These are phyloP conservation scores for Epizoanthus fatuus DNA, from an alignment of 92 coral and sea anemone genomes.

Conservation along the genomic window DNA sequence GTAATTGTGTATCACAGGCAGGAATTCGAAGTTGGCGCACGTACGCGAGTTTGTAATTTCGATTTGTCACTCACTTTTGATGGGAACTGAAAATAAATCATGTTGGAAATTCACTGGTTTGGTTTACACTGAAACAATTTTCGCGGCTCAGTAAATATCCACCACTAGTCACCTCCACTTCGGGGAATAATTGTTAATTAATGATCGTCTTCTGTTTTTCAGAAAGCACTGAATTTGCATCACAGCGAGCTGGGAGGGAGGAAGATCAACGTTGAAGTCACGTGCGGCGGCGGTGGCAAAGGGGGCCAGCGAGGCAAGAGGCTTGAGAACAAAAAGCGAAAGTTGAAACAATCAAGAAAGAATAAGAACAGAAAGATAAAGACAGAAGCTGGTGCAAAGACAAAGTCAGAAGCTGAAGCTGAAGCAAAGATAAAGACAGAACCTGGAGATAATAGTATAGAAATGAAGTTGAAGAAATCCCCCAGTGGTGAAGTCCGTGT, in stretches of 20 bases:
- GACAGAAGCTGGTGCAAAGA: conserved; percentile 2
- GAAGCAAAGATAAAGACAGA: not conserved
- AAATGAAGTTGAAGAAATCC: not conserved
- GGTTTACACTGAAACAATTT: no score
- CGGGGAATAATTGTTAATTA: not conserved
- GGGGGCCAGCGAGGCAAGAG: conserved; percentile 80
- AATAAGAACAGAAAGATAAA: conserved; percentile 45
- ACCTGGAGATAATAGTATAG: not conserved
- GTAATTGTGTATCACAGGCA: no score
- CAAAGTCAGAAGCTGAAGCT: not conserved
- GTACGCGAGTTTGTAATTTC: no score
- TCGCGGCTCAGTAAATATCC: no score
- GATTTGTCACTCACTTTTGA: no score
- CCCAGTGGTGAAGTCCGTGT: not conserved
- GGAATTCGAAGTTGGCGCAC: no score
- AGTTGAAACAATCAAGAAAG: conserved; percentile 77
- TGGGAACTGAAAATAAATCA: no score
- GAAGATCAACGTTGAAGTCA: conserved; percentile 95
- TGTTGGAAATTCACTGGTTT: no score
- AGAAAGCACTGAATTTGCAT: conserved; percentile 97
- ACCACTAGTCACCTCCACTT: no score
- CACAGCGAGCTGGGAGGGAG: conserved; percentile 89
- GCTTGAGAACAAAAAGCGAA: conserved; percentile 79
- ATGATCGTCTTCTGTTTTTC: conserved; percentile 17
- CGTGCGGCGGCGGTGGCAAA: conserved; percentile 99